Conservation (phyloP, 2,113 vertebrate species). For the Syngnathoides biaculeatus region DNA sequence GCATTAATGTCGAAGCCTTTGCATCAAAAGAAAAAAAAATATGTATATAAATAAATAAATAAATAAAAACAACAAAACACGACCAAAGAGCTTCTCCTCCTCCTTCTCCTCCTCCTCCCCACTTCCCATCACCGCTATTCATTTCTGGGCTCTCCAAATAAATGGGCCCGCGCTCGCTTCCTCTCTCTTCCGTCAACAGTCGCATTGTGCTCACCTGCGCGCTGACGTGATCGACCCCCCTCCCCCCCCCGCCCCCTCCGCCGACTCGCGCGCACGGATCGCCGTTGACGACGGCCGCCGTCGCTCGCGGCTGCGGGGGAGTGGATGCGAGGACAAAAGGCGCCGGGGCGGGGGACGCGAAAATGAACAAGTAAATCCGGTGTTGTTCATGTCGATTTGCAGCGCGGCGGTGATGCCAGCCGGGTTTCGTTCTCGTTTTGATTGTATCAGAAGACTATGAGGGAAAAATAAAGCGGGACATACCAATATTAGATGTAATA, state of each 20-base stretch:
- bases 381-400: neutral
- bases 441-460: too few relatives aligned
- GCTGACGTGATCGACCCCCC: conserved; percentile 32
- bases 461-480: too few relatives aligned
- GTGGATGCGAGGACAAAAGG: conserved; percentile 6
- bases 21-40: conserved; percentile 4
- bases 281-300: conserved; percentile 28
- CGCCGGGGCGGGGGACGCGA: neutral
- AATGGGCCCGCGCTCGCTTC: conserved; percentile 23
- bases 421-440: neutral
- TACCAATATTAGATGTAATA: too few relatives aligned
- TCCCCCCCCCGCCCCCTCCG: too few relatives aligned
- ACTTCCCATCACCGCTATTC: conserved; percentile 30
- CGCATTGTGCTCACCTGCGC: conserved; percentile 50
- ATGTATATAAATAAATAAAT: too few relatives aligned
- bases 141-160: conserved; percentile 23
- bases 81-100: conserved; percentile 9
- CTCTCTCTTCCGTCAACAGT: conserved; percentile 28
- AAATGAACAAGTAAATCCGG: neutral
- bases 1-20: conserved; percentile 14
- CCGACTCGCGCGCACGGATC: conserved; percentile 51
- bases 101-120: conserved; percentile 5
- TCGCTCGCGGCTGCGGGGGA: conserved; percentile 31
- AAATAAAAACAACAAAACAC: too few relatives aligned
- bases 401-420: neutral